Evolutionary conservation across 2,113 vertebrate species (phyloP), one percentile per base, ranked within the genome.

Genomic region (Heterotilapia buettikoferi): DNA sequence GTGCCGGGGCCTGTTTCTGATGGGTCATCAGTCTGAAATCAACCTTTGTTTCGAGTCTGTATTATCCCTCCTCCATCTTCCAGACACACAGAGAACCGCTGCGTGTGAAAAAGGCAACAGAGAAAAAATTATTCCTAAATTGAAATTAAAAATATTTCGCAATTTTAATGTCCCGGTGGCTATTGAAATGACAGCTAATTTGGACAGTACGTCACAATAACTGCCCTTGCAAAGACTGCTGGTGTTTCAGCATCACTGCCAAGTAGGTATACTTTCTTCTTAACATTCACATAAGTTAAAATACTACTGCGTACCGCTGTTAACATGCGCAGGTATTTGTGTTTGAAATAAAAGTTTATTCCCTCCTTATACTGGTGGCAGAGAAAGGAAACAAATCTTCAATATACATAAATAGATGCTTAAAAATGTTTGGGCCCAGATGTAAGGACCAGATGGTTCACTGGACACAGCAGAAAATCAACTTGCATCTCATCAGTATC

Each of bases 1-100:
- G 89, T 83, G 81, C 33, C 59, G 7, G 47, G 40, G n/a, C 89
- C 86, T 82, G 89, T 91, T 90, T 86, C n/a, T 88, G 53, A 31
- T 47, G 40, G 11, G 16, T 83, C 38, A 86, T 61, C 36, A 45
- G 26, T 26, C 8, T 19, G 31, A 29, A 13, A 53, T 66, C 14
- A 43, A 5, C 24, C 29, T 63, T 50, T 57, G 11, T 63, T 78
- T 50, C 14, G n/a, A 38, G 11, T 21, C 63, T 40, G 10, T 59
- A 53, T 63, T 9, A 80, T 53, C 2, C 18, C 6, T 66, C 31
- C 18, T 43, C 13, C 18, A 36, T 66, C 18, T 59, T 29, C 36
- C 4, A 81, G 24, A 53, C 3, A 79, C 45, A 33, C 47, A 53
- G n/a, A 8, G 11, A 79, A n/a, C 31, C 12, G 2, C 26, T 38